These are phyloP conservation scores for Lineus longissimus DNA, from an alignment of 1,140 invertebrate genomes.

Conservation along the genomic window DNA sequence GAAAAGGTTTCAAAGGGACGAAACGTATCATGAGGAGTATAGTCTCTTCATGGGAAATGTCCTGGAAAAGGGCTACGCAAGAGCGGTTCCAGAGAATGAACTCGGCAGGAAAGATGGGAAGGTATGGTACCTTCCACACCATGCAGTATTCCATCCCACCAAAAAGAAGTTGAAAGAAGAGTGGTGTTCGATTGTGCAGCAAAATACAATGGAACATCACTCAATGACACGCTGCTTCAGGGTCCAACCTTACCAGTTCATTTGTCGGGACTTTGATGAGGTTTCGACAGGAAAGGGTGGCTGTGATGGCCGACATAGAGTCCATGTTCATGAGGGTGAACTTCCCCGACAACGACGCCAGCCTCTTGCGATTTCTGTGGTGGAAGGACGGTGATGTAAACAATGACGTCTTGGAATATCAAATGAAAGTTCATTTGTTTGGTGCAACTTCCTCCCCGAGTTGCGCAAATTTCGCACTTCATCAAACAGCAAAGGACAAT, in stretches of 20 bases:
- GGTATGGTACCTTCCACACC: conserved; percentile 10
- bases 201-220: conserved; percentile 8
- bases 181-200: conserved; percentile 7
- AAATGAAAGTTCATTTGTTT: conserved; percentile 21
- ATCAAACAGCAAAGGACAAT: conserved; percentile 9
- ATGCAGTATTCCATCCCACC: neutral
- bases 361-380: conserved; percentile 13
- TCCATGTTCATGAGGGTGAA: conserved; percentile 21
- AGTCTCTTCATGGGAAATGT: neutral
- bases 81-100: neutral
- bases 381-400: conserved; percentile 13
- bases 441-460: conserved; percentile 16
- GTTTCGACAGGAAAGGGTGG: conserved; percentile 14
- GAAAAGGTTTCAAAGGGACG: neutral
- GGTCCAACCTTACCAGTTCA: conserved; percentile 10
- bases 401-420: conserved; percentile 2
- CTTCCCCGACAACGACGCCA: conserved; percentile 5
- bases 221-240: conserved; percentile 9
- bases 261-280: conserved; percentile 3
- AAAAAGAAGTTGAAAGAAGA: no score
- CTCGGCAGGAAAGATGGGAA: neutral
- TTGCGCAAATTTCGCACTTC: conserved; percentile 13
- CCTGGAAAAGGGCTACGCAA: conserved; percentile 4
- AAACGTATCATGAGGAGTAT: neutral
- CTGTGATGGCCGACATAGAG: conserved; percentile 19